Base-by-base conservation (phyloP, 2,113 vertebrate genomes). In the Coregonus clupeaformis region DNA sequence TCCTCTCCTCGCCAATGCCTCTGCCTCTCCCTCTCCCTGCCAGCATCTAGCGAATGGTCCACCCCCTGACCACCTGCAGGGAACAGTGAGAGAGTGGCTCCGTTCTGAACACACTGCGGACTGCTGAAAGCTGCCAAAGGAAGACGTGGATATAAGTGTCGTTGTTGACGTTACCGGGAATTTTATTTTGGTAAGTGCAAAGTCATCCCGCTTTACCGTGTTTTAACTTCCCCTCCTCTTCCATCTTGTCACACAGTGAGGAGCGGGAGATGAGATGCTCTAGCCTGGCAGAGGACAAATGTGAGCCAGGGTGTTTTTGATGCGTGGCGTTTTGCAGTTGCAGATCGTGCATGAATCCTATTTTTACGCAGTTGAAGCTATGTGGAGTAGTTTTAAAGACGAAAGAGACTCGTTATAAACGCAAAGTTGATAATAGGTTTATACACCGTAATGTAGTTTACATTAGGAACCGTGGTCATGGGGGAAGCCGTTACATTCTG, bases 181-280 rank as follows among this genome's bases (percentile, higher is more conserved):
- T 57, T 24, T 65, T 47, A 75, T 76, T 80, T 74, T 13, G 83
- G 83, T 85, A 55, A 85, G 83, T 85, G 66, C 71, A 72, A 73
- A 74, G 72, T 79, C 77, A 80, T 77, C 68, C 71, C 66, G 32
- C 36, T 11, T 42, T 47, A 68, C n/a, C 42, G 32, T 13, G 13
- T n/a, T 32, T 18, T 60, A 60, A n/a, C 1, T 20, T 16, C 64
- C 29, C 65, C 22, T 11, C 65, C 65, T 27, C 14, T 65, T 32
- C 24, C 65, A 67, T n/a, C 30, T 36, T 6, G 18, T 42, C 36
- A 42, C 30, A 30, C 4, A 32, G 30, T n/a, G 65, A 32, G 18
- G 65, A 67, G 30, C 29, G 30, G 29, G 30, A 67, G 65, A 60
- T 60, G 65, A 67, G 65, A 67, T 6, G 18, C 7, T 13, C 29